phyloP scores from a whole-genome alignment of 2,888 invertebrate genomes.

The Ptychoptera albimana region DNA sequence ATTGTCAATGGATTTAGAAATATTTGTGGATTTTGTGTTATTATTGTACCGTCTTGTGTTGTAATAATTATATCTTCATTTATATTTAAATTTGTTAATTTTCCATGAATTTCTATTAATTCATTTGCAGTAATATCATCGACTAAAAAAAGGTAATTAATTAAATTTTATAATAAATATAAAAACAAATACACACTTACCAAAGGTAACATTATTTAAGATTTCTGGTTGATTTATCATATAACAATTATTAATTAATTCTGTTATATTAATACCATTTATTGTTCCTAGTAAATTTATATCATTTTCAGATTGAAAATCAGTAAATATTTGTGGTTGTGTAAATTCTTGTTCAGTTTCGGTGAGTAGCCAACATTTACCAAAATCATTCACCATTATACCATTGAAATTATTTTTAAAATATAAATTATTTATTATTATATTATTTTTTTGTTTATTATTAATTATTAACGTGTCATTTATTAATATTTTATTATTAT shows the following conservation, averaged over 20 bases:
- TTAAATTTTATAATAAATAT: background rate
- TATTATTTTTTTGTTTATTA: background rate
- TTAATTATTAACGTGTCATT: no score
- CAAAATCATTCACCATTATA: slow-evolving; percentile 26
- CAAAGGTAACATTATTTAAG: slow-evolving; percentile 30
- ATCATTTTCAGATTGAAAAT: slow-evolving; percentile 13
- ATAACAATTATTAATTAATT: slow-evolving; percentile 32
- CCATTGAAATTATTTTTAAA: slow-evolving; percentile 30
- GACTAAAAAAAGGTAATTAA: no score
- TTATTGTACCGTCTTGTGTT: no score
- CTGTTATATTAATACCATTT: slow-evolving; percentile 30
- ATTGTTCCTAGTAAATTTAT: slow-evolving; percentile 21
- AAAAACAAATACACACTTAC: slow-evolving; percentile 14
- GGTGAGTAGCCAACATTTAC: slow-evolving; percentile 26
- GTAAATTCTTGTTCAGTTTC: slow-evolving; percentile 22
- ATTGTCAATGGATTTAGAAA: no score
- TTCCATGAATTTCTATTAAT: slow-evolving; percentile 16
- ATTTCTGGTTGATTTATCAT: slow-evolving; percentile 33
- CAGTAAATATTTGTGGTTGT: slow-evolving; percentile 19
- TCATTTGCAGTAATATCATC: background rate
- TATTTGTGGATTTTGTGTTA: no score
- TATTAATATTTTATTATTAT: no score
- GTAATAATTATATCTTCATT: background rate
- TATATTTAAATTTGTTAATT: slow-evolving; percentile 27
- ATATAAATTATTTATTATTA: slow-evolving; percentile 26